A percentile compares a stretch with the other conserved stretches of the same genome.
Evolutionary conservation across 2,888 invertebrate species (phyloP).

Genomic region (Leptinotarsa peninsularis): DNA sequence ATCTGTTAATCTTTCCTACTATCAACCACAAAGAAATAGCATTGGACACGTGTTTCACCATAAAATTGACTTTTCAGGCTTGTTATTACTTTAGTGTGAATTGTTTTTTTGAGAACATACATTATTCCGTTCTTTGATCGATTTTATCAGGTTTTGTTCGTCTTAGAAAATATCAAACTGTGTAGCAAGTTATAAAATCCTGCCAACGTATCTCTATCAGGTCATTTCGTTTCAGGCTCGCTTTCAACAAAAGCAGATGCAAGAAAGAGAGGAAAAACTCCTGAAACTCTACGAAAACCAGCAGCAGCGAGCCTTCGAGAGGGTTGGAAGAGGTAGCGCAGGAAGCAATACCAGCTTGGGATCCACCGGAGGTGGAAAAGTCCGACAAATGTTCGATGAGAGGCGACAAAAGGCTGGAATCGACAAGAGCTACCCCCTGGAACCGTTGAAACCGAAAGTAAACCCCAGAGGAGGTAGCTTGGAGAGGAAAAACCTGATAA

Average conservation of each 20-base stretch:
- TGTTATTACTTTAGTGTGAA: too few relatives aligned
- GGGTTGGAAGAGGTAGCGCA: conserved; percentile 69
- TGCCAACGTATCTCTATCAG: too few relatives aligned
- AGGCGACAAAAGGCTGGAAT: conserved; percentile 80
- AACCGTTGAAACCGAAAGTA: conserved; percentile 73
- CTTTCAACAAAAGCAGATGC: conserved; percentile 85
- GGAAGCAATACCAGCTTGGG: conserved; percentile 65
- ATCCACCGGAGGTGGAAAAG: conserved; percentile 63
- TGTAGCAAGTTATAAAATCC: too few relatives aligned
- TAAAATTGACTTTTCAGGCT: too few relatives aligned
- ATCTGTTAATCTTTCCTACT: too few relatives aligned
- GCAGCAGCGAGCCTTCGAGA: conserved; percentile 75
- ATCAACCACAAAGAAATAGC: too few relatives aligned
- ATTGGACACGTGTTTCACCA: too few relatives aligned
- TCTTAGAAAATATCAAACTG: too few relatives aligned
- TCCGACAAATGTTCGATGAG: conserved; percentile 89
- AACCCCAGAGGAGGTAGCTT: conserved; percentile 58
- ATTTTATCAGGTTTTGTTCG: too few relatives aligned
- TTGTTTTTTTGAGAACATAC: too few relatives aligned
- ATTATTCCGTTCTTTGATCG: too few relatives aligned
- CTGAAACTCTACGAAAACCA: conserved; percentile 77
- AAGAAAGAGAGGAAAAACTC: conserved; percentile 83
- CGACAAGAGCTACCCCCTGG: conserved; percentile 85
- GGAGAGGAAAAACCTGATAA: conserved; percentile 53
- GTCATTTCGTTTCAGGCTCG: conserved; percentile 73